phyloP scores from a whole-genome alignment of 2,113 vertebrate genomes.

The Coptodon bakossiorum region DNA sequence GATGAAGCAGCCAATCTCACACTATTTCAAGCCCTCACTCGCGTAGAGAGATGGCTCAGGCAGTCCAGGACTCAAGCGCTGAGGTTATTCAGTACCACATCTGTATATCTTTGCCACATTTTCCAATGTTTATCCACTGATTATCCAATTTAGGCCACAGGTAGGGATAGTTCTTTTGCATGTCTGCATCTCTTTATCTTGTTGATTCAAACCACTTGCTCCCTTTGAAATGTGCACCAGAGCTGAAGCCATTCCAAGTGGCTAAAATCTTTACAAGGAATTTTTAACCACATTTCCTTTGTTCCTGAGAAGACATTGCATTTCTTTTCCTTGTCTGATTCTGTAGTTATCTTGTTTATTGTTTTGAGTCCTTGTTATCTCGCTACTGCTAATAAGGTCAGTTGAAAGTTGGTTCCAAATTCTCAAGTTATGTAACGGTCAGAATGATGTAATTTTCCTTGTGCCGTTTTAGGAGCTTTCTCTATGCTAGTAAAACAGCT shows the following conservation, averaged over 20 bases:
- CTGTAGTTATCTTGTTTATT: neutral
- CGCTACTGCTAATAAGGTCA: neutral
- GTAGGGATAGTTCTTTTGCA: neutral
- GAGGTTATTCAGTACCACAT: neutral
- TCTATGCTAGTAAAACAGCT: conserved; percentile 12
- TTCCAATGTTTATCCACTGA: neutral
- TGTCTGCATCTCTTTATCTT: neutral
- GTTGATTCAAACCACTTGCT: neutral
- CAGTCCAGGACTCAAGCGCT: neutral
- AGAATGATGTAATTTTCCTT: neutral
- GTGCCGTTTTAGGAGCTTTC: neutral
- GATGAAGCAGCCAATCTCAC: neutral
- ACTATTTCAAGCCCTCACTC: neutral
- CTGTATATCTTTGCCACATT: neutral
- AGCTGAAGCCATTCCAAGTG: neutral
- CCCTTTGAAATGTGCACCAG: neutral
- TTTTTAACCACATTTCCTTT: neutral
- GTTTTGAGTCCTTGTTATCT: neutral
- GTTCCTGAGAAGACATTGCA: neutral
- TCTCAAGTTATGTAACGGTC: neutral
- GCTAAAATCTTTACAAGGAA: neutral
- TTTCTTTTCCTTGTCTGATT: neutral
- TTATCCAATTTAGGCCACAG: neutral
- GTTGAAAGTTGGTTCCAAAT: neutral
- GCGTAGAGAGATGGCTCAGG: neutral